Evolutionary conservation across 1,140 invertebrate genomes (phyloP).

Genomic region (Drosophila sproati): DNA sequence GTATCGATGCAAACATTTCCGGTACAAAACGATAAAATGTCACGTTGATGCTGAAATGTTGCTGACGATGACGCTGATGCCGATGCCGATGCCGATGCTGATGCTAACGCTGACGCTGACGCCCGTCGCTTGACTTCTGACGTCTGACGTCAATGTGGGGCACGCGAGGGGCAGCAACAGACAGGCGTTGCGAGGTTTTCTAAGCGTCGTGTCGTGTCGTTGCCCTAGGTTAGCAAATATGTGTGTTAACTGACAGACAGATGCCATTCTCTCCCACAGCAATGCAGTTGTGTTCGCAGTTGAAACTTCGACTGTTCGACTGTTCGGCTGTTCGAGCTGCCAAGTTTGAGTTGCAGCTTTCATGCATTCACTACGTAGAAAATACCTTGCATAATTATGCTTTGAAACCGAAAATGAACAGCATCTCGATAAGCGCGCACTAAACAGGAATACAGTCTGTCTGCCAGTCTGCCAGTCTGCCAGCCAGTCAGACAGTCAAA

Average conservation of each 20-base stretch:
- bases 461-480: neutral
- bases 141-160: slow-evolving; percentile 53
- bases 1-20: slow-evolving; percentile 81
- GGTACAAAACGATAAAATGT: slow-evolving; percentile 76
- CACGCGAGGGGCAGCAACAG: neutral
- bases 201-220: slow-evolving; percentile 53
- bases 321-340: slow-evolving; percentile 15
- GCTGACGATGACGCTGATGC: slow-evolving; percentile 1
- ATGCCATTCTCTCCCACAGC: slow-evolving; percentile 51
- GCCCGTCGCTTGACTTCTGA: slow-evolving; percentile 27
- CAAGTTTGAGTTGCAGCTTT: slow-evolving; percentile 33
- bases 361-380: slow-evolving; percentile 30
- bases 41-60: slow-evolving; percentile 60
- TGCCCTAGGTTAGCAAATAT: slow-evolving; percentile 69
- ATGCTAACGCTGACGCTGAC: neutral
- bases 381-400: slow-evolving; percentile 77
- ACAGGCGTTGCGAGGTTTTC: slow-evolving; percentile 12
- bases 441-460: slow-evolving; percentile 8
- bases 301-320: neutral
- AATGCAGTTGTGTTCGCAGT: slow-evolving; percentile 58
- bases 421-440: slow-evolving; percentile 34
- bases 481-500: slow-evolving; percentile 5
- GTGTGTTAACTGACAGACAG: slow-evolving; percentile 76
- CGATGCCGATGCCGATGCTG: too few species aligned
- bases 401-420: slow-evolving; percentile 39